Evolutionary conservation across 1,140 invertebrate species (phyloP).

Genomic region (Lucilia cuprina): DNA sequence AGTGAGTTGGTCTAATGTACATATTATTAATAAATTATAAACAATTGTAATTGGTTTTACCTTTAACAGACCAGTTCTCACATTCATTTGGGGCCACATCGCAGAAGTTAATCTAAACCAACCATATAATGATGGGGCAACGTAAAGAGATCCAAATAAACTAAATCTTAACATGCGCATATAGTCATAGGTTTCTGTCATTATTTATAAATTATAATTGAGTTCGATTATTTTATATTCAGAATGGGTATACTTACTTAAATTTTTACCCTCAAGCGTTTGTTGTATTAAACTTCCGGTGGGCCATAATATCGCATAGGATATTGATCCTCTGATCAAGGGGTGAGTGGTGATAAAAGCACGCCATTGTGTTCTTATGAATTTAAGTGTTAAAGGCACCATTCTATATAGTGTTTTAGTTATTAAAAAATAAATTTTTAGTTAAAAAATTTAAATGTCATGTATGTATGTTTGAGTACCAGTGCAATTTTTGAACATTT

Average conservation of each 20-base stretch:
- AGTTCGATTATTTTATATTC: background rate
- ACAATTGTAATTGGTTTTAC: slow-evolving; percentile 61
- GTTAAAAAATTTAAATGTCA: no score
- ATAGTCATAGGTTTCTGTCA: slow-evolving; percentile 65
- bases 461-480: no score
- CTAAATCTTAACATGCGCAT: slow-evolving; percentile 70
- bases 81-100: slow-evolving; percentile 71
- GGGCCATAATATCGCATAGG: slow-evolving; percentile 78
- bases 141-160: slow-evolving; percentile 74
- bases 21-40: slow-evolving; percentile 3
- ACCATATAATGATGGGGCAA: slow-evolving; percentile 74
- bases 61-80: slow-evolving; percentile 73
- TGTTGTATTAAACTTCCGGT: slow-evolving; percentile 71
- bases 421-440: no score
- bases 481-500: no score
- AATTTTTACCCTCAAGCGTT: slow-evolving; percentile 62
- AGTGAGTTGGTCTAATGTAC: no score
- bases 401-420: background rate
- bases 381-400: slow-evolving; percentile 25
- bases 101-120: slow-evolving; percentile 72
- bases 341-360: slow-evolving; percentile 49
- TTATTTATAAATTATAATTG: background rate
- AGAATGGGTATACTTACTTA: slow-evolving; percentile 49
- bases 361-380: slow-evolving; percentile 38
- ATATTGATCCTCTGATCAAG: slow-evolving; percentile 71